phyloP scores from a whole-genome alignment of 2,888 invertebrate species.

The Cerastis rubricosa region DNA sequence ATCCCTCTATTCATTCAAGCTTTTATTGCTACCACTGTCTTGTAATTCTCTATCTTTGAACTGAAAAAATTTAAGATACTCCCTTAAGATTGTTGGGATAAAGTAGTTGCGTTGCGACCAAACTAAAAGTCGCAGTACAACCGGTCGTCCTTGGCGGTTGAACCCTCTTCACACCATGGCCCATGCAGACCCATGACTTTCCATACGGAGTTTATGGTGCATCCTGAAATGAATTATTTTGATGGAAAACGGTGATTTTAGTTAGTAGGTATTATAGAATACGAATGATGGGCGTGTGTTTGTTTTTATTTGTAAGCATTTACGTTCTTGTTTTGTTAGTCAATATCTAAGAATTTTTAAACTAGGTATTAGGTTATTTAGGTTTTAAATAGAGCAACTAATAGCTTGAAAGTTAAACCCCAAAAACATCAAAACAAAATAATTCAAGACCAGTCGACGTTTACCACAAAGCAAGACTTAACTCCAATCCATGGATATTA shows the following conservation, averaged over 20 bases:
- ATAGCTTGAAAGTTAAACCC: neutral
- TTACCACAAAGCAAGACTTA: conserved; percentile 20
- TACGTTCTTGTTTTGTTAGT: neutral
- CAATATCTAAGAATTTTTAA: too few relatives aligned
- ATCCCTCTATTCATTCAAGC: conserved; percentile 27
- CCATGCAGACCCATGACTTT: conserved; percentile 68
- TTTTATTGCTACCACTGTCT: conserved; percentile 35
- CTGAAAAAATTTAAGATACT: conserved; percentile 42
- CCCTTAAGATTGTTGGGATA: conserved; percentile 49
- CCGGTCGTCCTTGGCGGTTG: conserved; percentile 79
- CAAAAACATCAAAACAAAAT: neutral
- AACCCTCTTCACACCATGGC: conserved; percentile 66
- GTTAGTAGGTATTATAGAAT: neutral
- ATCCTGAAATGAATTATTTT: conserved; percentile 49
- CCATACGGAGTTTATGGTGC: conserved; percentile 66
- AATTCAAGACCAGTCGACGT: neutral
- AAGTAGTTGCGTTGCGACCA: conserved; percentile 69
- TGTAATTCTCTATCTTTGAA: conserved; percentile 13
- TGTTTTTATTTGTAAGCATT: neutral
- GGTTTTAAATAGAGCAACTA: neutral
- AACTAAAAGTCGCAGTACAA: conserved; percentile 64
- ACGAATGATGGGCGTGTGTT: neutral
- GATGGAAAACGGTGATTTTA: conserved; percentile 46
- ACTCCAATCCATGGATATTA: conserved; percentile 18
- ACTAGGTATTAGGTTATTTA: too few relatives aligned